These are phyloP conservation scores for Phacellophora camtschatica DNA, from an alignment of 30 jellyfish, hydroid and myxozoan species.

Conservation along the genomic window DNA sequence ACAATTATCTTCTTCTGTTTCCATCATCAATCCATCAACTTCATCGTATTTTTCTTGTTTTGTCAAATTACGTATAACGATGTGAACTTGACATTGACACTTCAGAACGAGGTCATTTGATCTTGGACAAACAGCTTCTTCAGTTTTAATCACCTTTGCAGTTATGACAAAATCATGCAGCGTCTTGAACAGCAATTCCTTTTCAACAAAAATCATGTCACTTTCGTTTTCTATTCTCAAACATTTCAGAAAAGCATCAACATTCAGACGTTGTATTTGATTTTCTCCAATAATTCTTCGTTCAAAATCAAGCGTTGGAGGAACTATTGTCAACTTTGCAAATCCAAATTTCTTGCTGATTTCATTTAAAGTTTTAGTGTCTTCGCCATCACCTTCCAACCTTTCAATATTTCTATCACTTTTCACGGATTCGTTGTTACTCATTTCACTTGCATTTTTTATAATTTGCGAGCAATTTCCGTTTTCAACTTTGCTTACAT, in stretches of 20 bases:
- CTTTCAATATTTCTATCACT: not conserved
- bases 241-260: slow-evolving; percentile 24
- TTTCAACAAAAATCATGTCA: slow-evolving; percentile 38
- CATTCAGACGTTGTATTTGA: slow-evolving; percentile 11
- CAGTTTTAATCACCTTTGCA: slow-evolving; percentile 1
- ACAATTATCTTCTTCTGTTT: slow-evolving; percentile 13
- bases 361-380: not conserved
- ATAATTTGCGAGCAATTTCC: not conserved
- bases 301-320: slow-evolving; percentile 40
- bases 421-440: too few relatives aligned
- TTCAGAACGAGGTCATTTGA: not conserved
- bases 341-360: slow-evolving; percentile 10
- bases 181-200: slow-evolving; percentile 19
- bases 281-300: slow-evolving; percentile 32
- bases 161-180: slow-evolving; percentile 13
- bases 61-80: slow-evolving; percentile 11
- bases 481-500: not conserved
- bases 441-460: not conserved
- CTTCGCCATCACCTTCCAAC: not conserved
- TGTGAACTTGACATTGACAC: slow-evolving; percentile 41
- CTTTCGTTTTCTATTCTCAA: slow-evolving; percentile 32
- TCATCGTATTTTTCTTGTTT: slow-evolving; percentile 11
- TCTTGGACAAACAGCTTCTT: slow-evolving; percentile 50
- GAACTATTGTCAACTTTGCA: slow-evolving; percentile 27
- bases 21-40: slow-evolving; percentile 54